phyloP scores from a whole-genome alignment of 1,140 invertebrate species.

The Apolygus lucorum region DNA sequence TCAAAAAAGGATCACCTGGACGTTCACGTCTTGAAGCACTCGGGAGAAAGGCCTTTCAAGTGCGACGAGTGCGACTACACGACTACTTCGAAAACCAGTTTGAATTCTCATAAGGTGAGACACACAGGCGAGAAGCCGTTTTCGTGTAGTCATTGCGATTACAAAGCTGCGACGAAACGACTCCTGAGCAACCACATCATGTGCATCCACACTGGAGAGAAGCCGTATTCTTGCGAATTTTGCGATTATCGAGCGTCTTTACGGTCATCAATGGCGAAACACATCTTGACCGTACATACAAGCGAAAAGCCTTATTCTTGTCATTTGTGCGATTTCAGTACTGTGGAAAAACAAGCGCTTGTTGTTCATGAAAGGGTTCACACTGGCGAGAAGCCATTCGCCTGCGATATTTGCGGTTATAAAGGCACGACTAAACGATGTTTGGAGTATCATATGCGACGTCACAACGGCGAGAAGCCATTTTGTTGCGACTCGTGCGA shows the following conservation, averaged over 20 bases:
- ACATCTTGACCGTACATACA: constrained; percentile 65
- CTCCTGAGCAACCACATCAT: constrained; percentile 35
- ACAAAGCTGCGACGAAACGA: neutral
- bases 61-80: neutral
- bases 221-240: constrained; percentile 45
- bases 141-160: constrained; percentile 31
- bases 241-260: constrained; percentile 47
- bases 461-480: too few species aligned
- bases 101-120: constrained; percentile 19
- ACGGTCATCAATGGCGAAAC: constrained; percentile 40
- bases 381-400: constrained; percentile 31
- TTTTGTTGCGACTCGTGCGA: too few species aligned
- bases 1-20: neutral
- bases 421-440: too few species aligned
- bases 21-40: neutral
- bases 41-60: neutral
- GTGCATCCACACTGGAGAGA: constrained; percentile 45
- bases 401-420: constrained; percentile 27
- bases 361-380: constrained; percentile 28
- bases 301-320: constrained; percentile 39
- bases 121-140: constrained; percentile 31
- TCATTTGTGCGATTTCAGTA: constrained; percentile 35
- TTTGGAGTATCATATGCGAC: too few species aligned
- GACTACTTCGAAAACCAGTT: neutral
- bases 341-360: constrained; percentile 8